Percentiles rank a stretch among this genome's conserved stretches.
phyloP scores from a whole-genome alignment of 2,888 invertebrate species.

The Antheraea yamamai region DNA sequence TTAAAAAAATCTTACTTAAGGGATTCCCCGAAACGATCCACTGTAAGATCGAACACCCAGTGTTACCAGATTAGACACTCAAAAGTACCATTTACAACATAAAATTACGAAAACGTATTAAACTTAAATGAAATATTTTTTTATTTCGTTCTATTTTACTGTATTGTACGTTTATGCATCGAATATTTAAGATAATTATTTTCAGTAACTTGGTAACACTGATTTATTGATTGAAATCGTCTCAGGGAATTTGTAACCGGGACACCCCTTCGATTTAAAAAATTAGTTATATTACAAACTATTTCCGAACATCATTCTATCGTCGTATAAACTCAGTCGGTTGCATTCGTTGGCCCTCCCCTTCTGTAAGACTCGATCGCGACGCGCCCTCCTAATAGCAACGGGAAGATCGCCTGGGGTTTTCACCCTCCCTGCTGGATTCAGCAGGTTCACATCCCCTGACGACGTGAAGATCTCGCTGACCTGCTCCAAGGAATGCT shows the following conservation, averaged over 20 bases:
- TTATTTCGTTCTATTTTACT: not conserved
- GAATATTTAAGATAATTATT: not conserved
- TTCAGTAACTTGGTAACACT: not conserved
- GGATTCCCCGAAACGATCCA: not conserved
- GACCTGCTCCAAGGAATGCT: conserved; percentile 89
- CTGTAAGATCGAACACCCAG: not conserved
- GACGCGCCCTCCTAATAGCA: conserved; percentile 86
- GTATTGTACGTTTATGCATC: not conserved
- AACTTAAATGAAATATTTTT: not conserved
- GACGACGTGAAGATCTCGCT: conserved; percentile 88
- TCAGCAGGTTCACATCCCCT: conserved; percentile 85
- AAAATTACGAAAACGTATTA: not conserved
- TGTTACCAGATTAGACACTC: not conserved
- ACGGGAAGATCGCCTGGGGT: conserved; percentile 92
- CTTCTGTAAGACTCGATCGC: conserved; percentile 82
- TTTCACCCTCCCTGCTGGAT: conserved; percentile 89
- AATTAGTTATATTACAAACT: conserved; percentile 54
- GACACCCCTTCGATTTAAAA: conserved; percentile 1
- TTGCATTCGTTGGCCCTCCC: conserved; percentile 79
- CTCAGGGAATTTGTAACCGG: not conserved
- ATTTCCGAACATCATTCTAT: conserved; percentile 91
- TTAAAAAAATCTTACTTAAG: not conserved
- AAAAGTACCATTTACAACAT: not conserved
- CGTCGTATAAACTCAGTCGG: conserved; percentile 93
- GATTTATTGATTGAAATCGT: not conserved